Evolutionary conservation across 2,888 invertebrate genomes (phyloP), one percentile per base, ranked within the genome.

Genomic region (Drosophila mettleri): DNA sequence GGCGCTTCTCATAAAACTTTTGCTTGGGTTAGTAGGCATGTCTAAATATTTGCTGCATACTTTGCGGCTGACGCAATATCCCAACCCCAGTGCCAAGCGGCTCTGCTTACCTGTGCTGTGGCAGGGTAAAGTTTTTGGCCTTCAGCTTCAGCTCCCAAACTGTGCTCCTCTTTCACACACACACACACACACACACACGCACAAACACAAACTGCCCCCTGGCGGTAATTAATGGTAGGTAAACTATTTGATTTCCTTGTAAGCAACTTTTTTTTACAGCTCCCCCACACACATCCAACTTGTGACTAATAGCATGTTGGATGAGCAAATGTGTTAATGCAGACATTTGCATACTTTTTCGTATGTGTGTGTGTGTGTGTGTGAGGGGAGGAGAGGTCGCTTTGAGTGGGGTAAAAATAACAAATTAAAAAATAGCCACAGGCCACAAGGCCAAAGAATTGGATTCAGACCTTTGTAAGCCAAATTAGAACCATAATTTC

Each of bases 231-330:
- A 82, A 83, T 82, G 86, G 77, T 69, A 82, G 67, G 80, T 79
- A 85, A 86, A 86, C 86, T 86, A 83, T 86, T 85, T 81, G 86
- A 86, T 81, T 81, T 85, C 69, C 77, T 83, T 82, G 83, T 80
- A 75, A 55, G 55, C 71, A 51, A 64, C 24, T 77, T 73, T 74
- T 74, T 69, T 63, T 69, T 52, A 57, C 54, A 60, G 60, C 55
- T 59, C 55, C 55, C 59, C 46, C 52, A 43, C 24, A 58, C 65
- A 54, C 59, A 24, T 55, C 51, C 33, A 67, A 57, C 49, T 58
- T 74, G 67, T 80, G 80, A 80, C 77, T 80, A 80, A 80, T 80
- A 76, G 80, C 80, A 72, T 72, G 67, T 82, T 69, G 63, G 83
- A 67, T 76, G 80, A 60, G 62, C 63, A 74, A 80, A 83, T 80